Percentiles rank a stretch among this genome's conserved stretches.
phyloP scores from a whole-genome alignment of 2,888 invertebrate genomes.

The Caenorhabditis sp. region DNA sequence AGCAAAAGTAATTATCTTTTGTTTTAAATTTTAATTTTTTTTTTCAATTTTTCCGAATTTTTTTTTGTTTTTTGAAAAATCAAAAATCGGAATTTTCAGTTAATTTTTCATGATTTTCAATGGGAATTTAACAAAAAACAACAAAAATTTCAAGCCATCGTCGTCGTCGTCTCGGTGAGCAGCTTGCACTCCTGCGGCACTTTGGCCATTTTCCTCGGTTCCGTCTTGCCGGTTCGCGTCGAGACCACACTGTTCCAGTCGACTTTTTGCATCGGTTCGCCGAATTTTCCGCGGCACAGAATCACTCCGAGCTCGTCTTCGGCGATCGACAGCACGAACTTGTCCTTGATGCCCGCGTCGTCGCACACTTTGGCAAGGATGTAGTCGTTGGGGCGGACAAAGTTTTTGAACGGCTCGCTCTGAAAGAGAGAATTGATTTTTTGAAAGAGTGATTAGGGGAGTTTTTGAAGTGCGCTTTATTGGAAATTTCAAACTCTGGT shows the following conservation, averaged over 20 bases:
- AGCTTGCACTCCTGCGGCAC: slow-evolving; percentile 55
- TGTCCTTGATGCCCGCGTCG: slow-evolving; percentile 61
- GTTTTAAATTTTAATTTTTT: slow-evolving; percentile 5
- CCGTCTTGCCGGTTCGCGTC: slow-evolving; percentile 58
- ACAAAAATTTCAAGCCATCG: slow-evolving; percentile 10
- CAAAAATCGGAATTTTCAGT: background rate
- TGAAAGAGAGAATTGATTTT: slow-evolving; percentile 19
- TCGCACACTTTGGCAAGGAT: slow-evolving; percentile 66
- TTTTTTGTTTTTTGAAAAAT: too few relatives aligned
- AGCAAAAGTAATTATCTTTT: background rate
- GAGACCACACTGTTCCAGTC: slow-evolving; percentile 62
- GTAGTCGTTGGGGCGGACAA: slow-evolving; percentile 62
- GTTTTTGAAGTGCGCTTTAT: too few relatives aligned
- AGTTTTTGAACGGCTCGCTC: slow-evolving; percentile 66
- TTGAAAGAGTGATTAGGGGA: too few relatives aligned
- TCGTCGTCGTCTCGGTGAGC: background rate
- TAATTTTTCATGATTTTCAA: background rate
- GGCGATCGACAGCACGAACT: slow-evolving; percentile 62
- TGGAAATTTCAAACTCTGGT: background rate
- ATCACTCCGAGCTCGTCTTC: slow-evolving; percentile 65
- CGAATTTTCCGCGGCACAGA: slow-evolving; percentile 57
- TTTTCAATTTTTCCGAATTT: too few relatives aligned
- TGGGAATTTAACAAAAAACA: background rate
- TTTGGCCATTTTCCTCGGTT: slow-evolving; percentile 61
- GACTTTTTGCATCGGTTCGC: slow-evolving; percentile 57